Evolutionary conservation across 2,888 invertebrate genomes (phyloP).

Genomic region (Chalcosyrphus nemorum): DNA sequence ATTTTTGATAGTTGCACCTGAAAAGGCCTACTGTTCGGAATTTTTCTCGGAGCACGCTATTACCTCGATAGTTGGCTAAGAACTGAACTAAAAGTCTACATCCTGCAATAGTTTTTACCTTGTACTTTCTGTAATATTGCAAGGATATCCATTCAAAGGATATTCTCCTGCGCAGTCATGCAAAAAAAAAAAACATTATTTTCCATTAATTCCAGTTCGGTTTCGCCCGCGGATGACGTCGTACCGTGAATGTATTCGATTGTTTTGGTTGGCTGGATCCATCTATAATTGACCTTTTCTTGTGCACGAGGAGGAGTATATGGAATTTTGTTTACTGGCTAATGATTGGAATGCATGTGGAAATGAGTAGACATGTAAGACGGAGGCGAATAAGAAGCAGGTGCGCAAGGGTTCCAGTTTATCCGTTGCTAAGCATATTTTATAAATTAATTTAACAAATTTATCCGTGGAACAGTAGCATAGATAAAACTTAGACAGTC

Average conservation of each 20-base stretch:
- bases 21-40: conserved; percentile 22
- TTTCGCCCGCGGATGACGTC: conserved; percentile 43
- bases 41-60: conserved; percentile 26
- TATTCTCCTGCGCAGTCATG: conserved; percentile 78
- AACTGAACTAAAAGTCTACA: conserved; percentile 53
- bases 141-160: conserved; percentile 62
- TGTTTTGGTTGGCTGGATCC: conserved; percentile 78
- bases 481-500: background rate
- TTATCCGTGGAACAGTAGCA: background rate
- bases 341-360: background rate
- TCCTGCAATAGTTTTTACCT: conserved; percentile 21
- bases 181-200: conserved; percentile 72
- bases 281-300: conserved; percentile 61
- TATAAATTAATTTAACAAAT: background rate
- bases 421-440: background rate
- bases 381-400: conserved; percentile 15
- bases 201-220: conserved; percentile 51
- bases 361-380: background rate
- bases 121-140: conserved; percentile 17
- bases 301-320: conserved; percentile 10
- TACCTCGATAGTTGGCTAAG: conserved; percentile 44
- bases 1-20: conserved; percentile 18
- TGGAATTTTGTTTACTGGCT: background rate
- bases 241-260: conserved; percentile 63
- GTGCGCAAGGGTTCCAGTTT: conserved; percentile 17